These are phyloP conservation scores for Arvicanthis niloticus DNA, from an alignment of 2,113 vertebrate genomes.

Conservation along the genomic window DNA sequence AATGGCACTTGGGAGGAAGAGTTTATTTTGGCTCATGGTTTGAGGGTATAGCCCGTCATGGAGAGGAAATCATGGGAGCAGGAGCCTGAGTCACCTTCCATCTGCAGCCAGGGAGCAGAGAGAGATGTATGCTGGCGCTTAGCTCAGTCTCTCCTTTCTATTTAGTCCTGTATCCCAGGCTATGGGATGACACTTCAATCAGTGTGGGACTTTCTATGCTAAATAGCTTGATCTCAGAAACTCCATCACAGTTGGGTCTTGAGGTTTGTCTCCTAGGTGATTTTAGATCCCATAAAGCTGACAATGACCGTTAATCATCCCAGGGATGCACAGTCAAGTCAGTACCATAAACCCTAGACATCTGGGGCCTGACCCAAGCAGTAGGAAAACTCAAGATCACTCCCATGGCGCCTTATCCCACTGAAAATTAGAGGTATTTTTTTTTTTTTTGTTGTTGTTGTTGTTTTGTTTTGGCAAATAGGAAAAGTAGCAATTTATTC, in stretches of 20 bases:
- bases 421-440: neutral
- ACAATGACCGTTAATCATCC: no score
- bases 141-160: neutral
- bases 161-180: neutral
- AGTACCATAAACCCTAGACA: neutral
- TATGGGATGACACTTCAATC: neutral
- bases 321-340: neutral
- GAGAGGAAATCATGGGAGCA: neutral
- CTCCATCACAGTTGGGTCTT: neutral
- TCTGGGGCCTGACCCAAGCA: neutral
- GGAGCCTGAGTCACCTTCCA: no score
- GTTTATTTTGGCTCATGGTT: neutral
- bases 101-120: neutral
- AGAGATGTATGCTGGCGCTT: neutral
- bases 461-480: constrained; percentile 8
- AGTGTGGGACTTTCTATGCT: neutral
- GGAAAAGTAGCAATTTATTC: neutral
- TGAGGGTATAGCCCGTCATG: neutral
- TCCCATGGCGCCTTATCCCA: neutral
- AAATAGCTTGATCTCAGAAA: neutral
- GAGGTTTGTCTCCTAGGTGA: neutral
- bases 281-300: neutral
- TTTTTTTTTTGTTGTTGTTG: neutral
- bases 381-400: neutral
- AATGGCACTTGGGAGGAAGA: neutral